Conservation (phyloP, 2,113 vertebrate species). For the Oceanodroma tethys region DNA sequence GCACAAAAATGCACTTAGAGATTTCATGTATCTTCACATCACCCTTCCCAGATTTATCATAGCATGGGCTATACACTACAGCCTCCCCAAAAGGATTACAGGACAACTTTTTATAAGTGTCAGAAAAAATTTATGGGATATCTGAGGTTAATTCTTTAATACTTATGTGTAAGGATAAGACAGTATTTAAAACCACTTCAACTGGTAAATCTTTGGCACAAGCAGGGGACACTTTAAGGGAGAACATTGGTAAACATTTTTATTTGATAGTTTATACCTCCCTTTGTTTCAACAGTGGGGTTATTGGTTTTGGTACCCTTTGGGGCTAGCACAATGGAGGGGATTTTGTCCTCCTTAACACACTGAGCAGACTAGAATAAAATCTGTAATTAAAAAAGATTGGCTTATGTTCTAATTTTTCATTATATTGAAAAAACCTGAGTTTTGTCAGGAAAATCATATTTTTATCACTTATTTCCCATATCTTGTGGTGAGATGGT, state of each 20-base stretch:
- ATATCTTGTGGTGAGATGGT: not conserved
- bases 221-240: not conserved
- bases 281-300: not conserved
- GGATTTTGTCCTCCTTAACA: not conserved
- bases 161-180: not conserved
- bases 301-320: not conserved
- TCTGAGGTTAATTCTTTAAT: not conserved
- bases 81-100: not conserved
- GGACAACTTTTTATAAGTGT: accelerated
- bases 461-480: not conserved
- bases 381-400: not conserved
- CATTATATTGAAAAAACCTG: not conserved
- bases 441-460: not conserved
- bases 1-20: not conserved
- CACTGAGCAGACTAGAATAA: not conserved
- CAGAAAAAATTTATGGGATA: not conserved
- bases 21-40: not conserved
- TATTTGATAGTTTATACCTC: not conserved
- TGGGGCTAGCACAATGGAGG: not conserved
- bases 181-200: not conserved
- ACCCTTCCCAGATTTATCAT: not conserved
- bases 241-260: not conserved
- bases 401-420: not conserved
- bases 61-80: accelerated
- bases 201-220: not conserved